Base-by-base conservation (phyloP, 2,888 invertebrate genomes). In the Ornithoptera priamus region DNA sequence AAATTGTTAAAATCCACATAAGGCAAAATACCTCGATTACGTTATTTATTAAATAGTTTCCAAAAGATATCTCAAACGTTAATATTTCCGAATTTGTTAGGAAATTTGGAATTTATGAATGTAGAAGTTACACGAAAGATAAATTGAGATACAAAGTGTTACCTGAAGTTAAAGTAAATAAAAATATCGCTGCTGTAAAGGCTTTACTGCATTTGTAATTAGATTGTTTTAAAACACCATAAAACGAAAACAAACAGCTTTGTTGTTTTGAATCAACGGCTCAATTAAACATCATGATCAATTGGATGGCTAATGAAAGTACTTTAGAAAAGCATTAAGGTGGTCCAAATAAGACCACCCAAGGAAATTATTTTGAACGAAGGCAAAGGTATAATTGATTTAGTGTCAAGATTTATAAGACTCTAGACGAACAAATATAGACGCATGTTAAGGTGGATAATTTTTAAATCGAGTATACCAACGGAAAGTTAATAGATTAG, bases 291-390 rank as follows among this genome's bases (percentile, higher is more conserved):
- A 74, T 83, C 77, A 77, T 80, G 83, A 80, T 80, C 78, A 72
- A 72, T 79, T 78, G 76, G 76, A 73, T 78, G 77, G 78, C 76
- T 78, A 77, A 81, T 80, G 75, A 75, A 73, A 67, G 42, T 42
- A 59, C 76, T 76, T 77, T 77, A 76, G 74, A 75, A 76, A 77
- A 79, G 76, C 77, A 74, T 79, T 86, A 82, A 75, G 85, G 85
- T 89, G 87, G 85, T 85, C 87, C 75, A 72, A 74, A 68, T 75
- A 75, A 75, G 86, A 87, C 86, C 86, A 86, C 87, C 85, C 85
- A 84, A 76, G 70, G 77, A 50, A 68, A 60, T 59, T 24, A 59
- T 61, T 62, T 69, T 75, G 76, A 76, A 77, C 76, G 76, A 75
- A 56, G 59, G 24, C 12, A 60, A 30, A 39, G 24, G 20, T 80